A percentile compares a stretch with the other conserved stretches of the same genome.
phyloP scores from a whole-genome alignment of 2,113 vertebrate species.

The Haemorhous mexicanus region DNA sequence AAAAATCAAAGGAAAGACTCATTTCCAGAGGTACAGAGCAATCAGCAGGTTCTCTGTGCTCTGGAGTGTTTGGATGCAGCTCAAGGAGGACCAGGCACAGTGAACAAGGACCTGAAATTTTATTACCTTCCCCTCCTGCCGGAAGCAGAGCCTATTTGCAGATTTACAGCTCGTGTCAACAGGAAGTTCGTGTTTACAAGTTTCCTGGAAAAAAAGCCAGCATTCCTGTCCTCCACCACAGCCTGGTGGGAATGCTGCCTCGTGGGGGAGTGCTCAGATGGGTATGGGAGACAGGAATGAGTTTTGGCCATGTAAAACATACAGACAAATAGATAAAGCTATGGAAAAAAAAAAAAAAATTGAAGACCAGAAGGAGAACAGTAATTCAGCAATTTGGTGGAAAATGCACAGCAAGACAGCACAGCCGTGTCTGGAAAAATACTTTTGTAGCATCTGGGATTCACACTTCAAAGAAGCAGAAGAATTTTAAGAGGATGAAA shows the following conservation, averaged over 20 bases:
- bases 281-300: not conserved
- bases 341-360: not conserved
- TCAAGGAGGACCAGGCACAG: not conserved
- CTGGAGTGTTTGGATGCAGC: not conserved
- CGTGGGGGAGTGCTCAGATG: not conserved
- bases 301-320: not conserved
- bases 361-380: constrained; percentile 23
- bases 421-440: constrained; percentile 11
- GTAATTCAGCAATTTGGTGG: constrained; percentile 37
- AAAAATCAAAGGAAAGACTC: not conserved
- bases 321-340: not conserved
- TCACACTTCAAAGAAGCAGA: constrained; percentile 45
- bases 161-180: constrained; percentile 12
- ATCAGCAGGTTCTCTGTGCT: not conserved
- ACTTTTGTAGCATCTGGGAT: constrained; percentile 40
- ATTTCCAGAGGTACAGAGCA: not conserved
- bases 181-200: constrained; percentile 53
- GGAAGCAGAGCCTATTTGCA: not conserved
- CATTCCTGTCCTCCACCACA: not conserved
- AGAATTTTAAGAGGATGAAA: constrained; percentile 37
- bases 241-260: not conserved
- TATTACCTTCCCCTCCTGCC: not conserved
- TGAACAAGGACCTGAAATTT: not conserved
- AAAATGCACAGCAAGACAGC: constrained; percentile 42
- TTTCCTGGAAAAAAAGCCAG: constrained; percentile 25